Base-by-base conservation (phyloP, 2,113 vertebrate genomes). In the Corythoichthys intestinalis region DNA sequence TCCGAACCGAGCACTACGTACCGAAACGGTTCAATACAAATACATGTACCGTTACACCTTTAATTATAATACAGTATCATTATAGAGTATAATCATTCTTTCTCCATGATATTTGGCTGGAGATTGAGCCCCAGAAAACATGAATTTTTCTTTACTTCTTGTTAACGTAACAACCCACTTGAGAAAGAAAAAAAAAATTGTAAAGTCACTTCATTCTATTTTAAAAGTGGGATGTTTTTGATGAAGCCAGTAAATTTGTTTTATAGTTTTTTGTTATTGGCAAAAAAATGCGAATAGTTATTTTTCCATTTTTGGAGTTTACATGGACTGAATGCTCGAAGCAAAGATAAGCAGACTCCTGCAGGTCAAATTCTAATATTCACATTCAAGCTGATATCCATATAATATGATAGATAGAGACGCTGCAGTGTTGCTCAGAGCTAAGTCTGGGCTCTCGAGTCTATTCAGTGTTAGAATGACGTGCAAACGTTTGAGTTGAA, bases 241-340 rank as follows among this genome's bases (percentile, higher is more conserved):
- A 44, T 44, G 41, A 4, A 44, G 41, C 41, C 20, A 28, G 20
- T 28, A 28, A 28, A 28, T 28, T 28, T 28, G 20, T 28, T 28
- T 28, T 28, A 28, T 28, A 28, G 20, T 28, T 28, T 28, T 28
- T 28, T 28, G 20, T 28, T 28, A 28, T 28, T 28, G 20, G 20
- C 20, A 28, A 28, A 28, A 28, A 28, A 28, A 28, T 28, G 20
- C 20, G 20, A 28, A n/a, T n/a, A 28, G 20, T 28, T 28, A 28
- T 28, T 28, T 28, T 28, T 28, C 20, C 20, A 28, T 28, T 28
- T 28, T 28, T 28, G 20, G 49, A 54, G 61, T 47, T 77, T 67
- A 79, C 67, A 46, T 35, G 68, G 54, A 79, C 66, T 76, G 57
- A 76, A 80, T 69, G 70, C 77, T 75, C n/a, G 14, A 66, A 67